Evolutionary conservation across 2,888 invertebrate genomes (phyloP), one percentile per base, ranked within the genome.

Genomic region (Priocnemis perturbator): DNA sequence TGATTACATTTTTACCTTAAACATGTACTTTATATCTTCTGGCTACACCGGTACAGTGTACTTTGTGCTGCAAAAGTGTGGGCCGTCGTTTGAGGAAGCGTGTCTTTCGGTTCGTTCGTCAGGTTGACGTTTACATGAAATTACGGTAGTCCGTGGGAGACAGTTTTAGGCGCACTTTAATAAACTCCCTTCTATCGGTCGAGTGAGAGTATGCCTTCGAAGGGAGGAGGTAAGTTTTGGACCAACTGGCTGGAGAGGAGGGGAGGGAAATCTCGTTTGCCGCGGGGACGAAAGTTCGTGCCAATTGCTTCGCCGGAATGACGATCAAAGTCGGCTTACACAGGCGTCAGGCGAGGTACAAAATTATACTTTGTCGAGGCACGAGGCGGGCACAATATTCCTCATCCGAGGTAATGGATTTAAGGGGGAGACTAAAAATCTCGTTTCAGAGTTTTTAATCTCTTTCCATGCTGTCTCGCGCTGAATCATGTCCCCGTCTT

Each of bases 201-300:
- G 67, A 11, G 37, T 1, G 37, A 37, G 37, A 9, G 7, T 37
- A 37, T 11, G 60, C 61, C 67, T 76, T 71, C 71, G 61, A 58
- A 69, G 72, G 66, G 74, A 71, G 72, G 79, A 75, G 45, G 76
- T 77, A 72, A 81, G 79, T 79, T 78, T 79, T 69, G 58, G 63
- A n/a, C 73, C 37, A 11, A 11, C 37, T 7, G 37, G 14, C 7
- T 7, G 37, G 26, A 37, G 37, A 11, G 37, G 37, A 11, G 37
- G 11, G 11, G 37, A 37, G 37, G 37, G 11, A 37, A 37, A 37
- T 37, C 37, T 37, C 37, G 37, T 55, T 55, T n/a, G 55, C 9
- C 45, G 37, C 23, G 37, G 50, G 62, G 53, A 47, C 45, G 52
- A 68, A 72, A 71, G 69, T 74, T 74, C 64, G 57, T 61, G 53